Evolutionary conservation across 1,140 invertebrate genomes (phyloP).

Genomic region (Eurosta solidaginis): DNA sequence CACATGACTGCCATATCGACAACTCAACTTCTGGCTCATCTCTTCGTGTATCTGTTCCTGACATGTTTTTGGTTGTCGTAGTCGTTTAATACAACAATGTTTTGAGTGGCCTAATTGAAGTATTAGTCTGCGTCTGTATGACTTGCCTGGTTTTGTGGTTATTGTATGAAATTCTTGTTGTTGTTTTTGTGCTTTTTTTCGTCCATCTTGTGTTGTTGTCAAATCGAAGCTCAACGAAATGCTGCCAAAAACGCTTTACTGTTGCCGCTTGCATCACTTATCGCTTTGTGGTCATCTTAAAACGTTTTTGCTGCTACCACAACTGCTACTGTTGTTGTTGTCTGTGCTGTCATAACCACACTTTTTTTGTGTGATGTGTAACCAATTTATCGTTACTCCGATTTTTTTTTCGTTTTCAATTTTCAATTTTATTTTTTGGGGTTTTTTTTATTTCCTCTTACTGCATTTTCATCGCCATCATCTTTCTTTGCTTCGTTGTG

Average conservation of each 20-base stretch:
- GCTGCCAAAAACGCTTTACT: background rate
- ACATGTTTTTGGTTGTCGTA: no score
- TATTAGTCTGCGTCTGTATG: background rate
- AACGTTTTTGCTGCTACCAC: background rate
- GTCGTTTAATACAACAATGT: background rate
- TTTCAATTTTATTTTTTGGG: background rate
- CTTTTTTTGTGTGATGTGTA: slow-evolving; percentile 17
- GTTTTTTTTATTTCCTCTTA: background rate
- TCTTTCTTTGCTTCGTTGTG: no score
- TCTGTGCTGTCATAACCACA: slow-evolving; percentile 2
- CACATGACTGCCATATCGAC: background rate
- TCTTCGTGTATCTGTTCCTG: no score
- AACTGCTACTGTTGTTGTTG: background rate
- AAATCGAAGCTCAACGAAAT: background rate
- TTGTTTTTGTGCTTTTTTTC: background rate
- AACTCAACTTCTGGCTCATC: background rate
- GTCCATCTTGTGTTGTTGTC: background rate
- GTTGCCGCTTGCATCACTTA: background rate
- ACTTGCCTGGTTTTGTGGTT: background rate
- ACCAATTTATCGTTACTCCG: slow-evolving; percentile 11
- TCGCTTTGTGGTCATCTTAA: slow-evolving; percentile 20
- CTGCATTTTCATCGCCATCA: no score
- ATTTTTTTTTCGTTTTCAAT: background rate
- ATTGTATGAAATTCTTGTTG: background rate
- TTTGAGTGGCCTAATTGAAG: slow-evolving; percentile 11